A percentile compares a stretch with the other conserved stretches of the same genome.
Evolutionary conservation across 2,888 invertebrate species (phyloP).

Genomic region (Hesperia comma): DNA sequence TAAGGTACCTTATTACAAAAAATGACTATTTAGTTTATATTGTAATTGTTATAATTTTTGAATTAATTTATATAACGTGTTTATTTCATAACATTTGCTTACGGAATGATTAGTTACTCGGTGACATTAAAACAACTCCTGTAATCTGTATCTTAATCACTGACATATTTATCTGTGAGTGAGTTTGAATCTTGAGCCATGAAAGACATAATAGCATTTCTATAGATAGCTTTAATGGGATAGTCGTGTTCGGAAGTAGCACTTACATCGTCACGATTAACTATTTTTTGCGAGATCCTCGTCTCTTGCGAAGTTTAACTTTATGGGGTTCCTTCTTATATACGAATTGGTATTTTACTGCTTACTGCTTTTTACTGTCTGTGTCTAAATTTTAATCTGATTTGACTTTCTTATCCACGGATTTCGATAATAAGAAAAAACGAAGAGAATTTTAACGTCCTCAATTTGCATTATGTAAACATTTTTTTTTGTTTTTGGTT

Average conservation of each 20-base stretch:
- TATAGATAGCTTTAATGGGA: conserved; percentile 54
- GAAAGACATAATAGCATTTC: conserved; percentile 45
- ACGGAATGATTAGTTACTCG: neutral
- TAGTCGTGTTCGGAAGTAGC: conserved; percentile 69
- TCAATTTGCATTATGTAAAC: too few relatives aligned
- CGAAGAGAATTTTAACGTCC: too few relatives aligned
- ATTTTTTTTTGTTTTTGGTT: neutral
- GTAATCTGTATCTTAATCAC: conserved; percentile 29
- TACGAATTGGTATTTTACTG: too few relatives aligned
- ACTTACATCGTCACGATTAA: conserved; percentile 63
- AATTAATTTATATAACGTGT: too few relatives aligned
- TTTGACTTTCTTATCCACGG: too few relatives aligned
- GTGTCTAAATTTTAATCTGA: too few relatives aligned
- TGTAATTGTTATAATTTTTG: too few relatives aligned
- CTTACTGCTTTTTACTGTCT: too few relatives aligned
- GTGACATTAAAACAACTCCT: conserved; percentile 22
- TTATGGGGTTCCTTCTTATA: conserved; percentile 37
- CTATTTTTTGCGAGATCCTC: conserved; percentile 59
- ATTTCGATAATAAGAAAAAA: too few relatives aligned
- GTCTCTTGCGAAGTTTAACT: conserved; percentile 54
- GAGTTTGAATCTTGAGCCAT: conserved; percentile 38
- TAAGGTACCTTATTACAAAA: too few relatives aligned
- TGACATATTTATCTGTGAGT: conserved; percentile 35
- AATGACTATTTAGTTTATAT: too few relatives aligned
- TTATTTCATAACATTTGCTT: neutral